Conservation (phyloP, 1,140 invertebrate genomes). For the Stratiolaelaps scimitus region DNA sequence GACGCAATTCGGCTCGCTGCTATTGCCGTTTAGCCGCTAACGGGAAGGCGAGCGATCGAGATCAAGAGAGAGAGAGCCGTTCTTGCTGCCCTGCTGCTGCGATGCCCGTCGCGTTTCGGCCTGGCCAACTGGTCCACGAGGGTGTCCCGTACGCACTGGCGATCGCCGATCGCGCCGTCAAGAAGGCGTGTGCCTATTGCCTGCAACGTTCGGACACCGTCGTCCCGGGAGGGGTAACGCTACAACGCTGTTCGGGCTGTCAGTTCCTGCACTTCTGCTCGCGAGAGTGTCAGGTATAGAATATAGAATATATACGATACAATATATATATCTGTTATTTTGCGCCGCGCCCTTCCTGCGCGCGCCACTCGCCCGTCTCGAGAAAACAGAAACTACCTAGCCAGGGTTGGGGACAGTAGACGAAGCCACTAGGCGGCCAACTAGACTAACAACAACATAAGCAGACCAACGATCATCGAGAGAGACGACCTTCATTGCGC, state of each 20-base stretch:
- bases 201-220: background rate
- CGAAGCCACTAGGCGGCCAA: background rate
- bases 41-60: no score
- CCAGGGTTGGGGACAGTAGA: no score
- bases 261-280: slow-evolving; percentile 28
- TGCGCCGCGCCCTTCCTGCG: no score
- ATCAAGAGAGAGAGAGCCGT: no score
- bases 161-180: slow-evolving; percentile 6
- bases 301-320: no score
- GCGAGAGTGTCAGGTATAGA: slow-evolving; percentile 1
- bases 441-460: background rate
- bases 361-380: no score
- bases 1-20: no score
- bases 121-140: slow-evolving; percentile 16
- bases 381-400: no score
- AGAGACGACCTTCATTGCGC: no score
- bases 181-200: slow-evolving; percentile 19
- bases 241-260: slow-evolving; percentile 26
- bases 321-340: no score
- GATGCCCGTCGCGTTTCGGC: slow-evolving; percentile 14
- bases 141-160: slow-evolving; percentile 4
- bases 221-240: background rate
- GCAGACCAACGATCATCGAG: slow-evolving; percentile 1
- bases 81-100: background rate
- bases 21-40: no score